Conservation (phyloP, 2,888 invertebrate genomes). For the Ptilodon capucinus region DNA sequence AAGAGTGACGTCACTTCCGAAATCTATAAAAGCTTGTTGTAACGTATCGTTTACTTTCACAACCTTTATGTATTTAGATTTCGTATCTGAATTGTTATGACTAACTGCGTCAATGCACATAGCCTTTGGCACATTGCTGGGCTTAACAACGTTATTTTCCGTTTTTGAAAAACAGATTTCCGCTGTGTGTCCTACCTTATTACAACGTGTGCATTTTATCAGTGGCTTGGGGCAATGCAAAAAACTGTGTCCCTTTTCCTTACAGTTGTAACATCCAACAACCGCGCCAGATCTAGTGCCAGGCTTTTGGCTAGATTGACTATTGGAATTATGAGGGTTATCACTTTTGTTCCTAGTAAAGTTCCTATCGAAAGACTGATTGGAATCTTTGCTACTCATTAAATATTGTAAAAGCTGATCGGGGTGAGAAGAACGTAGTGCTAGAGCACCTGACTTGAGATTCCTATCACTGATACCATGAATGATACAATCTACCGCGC, state of each 20-base stretch:
- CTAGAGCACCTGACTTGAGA: conserved; percentile 2
- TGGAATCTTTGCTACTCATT: not conserved
- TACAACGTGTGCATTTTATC: not conserved
- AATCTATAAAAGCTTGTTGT: not conserved
- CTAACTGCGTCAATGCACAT: not conserved
- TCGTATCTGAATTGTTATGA: not conserved
- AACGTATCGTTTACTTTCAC: not conserved
- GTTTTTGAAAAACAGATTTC: not conserved
- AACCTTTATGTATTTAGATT: not conserved
- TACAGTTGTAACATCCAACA: conserved; percentile 1
- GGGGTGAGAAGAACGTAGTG: conserved; percentile 2
- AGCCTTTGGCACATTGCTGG: conserved; percentile 4
- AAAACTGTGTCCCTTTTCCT: not conserved
- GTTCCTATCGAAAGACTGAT: no score
- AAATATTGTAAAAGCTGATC: conserved; percentile 3
- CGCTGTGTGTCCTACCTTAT: not conserved
- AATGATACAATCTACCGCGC: conserved; percentile 2
- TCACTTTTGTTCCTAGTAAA: no score
- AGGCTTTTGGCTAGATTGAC: not conserved
- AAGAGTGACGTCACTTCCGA: not conserved
- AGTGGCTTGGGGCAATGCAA: not conserved
- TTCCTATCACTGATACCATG: conserved; percentile 2
- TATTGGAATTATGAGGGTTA: no score
- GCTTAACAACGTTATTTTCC: not conserved
- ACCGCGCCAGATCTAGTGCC: no score